phyloP scores from a whole-genome alignment of 2,888 invertebrate genomes.

The Temnothorax ravouxi region DNA sequence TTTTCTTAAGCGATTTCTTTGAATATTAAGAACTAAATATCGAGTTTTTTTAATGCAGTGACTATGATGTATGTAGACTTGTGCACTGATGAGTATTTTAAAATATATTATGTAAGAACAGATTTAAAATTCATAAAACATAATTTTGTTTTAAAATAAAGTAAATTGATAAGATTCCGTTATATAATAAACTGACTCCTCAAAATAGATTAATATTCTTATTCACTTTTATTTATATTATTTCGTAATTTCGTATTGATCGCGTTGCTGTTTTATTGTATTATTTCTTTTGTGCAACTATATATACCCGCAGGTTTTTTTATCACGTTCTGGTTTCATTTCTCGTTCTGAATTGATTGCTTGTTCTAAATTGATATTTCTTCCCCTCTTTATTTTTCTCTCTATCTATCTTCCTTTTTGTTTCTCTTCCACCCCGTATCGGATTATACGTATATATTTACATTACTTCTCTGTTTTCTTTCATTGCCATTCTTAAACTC shows the following conservation, averaged over 20 bases:
- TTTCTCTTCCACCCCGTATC: not conserved
- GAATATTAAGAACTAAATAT: not conserved
- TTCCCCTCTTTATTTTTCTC: not conserved
- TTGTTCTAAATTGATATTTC: constrained; percentile 20
- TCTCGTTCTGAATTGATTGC: constrained; percentile 12
- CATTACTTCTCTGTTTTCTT: not conserved
- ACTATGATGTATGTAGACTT: not conserved
- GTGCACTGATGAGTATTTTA: not conserved
- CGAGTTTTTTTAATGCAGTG: not conserved
- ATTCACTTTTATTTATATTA: not conserved
- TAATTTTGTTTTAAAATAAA: constrained; percentile 6
- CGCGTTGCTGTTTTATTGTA: not conserved
- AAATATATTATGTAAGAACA: not conserved
- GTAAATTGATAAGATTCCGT: not conserved
- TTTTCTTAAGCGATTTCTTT: too few species aligned
- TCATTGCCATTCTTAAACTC: not conserved
- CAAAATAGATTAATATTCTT: not conserved
- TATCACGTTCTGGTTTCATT: constrained; percentile 4
- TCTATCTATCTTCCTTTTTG: not conserved
- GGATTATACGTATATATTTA: not conserved
- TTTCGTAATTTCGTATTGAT: not conserved
- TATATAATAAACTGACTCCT: not conserved
- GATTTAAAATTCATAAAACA: not conserved
- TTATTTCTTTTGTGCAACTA: not conserved
- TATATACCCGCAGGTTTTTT: not conserved